Conservation (phyloP, 1,140 invertebrate species). For the Neodiprion virginianus region DNA sequence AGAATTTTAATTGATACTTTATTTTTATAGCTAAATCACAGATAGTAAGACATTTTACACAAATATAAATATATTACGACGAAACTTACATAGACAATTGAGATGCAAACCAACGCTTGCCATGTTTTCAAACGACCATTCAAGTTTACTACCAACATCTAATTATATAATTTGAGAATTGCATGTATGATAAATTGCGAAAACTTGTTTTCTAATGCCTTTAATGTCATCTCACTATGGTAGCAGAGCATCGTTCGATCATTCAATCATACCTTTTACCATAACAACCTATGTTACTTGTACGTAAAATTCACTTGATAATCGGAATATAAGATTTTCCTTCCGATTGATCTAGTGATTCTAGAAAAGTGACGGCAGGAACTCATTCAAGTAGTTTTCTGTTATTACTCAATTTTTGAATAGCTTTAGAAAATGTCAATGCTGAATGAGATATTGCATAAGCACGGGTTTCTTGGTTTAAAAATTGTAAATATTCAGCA, state of each 20-base stretch:
- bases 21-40: constrained; percentile 6
- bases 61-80: not conserved
- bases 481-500: too few species aligned
- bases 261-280: not conserved
- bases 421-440: too few species aligned
- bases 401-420: too few species aligned
- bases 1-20: not conserved
- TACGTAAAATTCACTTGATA: not conserved
- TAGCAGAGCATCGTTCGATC: not conserved
- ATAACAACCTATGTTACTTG: not conserved
- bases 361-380: too few species aligned
- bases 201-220: too few species aligned
- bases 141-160: not conserved
- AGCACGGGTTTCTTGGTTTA: too few species aligned
- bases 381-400: too few species aligned
- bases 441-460: too few species aligned
- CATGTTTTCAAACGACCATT: not conserved
- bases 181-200: not conserved
- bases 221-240: not conserved
- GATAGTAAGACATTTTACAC: constrained; percentile 1
- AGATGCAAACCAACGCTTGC: not conserved
- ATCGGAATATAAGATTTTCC: too few species aligned
- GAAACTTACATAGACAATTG: not conserved
- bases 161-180: not conserved
- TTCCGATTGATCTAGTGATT: too few species aligned